Base-by-base conservation (phyloP, 1,140 invertebrate genomes). In the Oscheius sp. region DNA sequence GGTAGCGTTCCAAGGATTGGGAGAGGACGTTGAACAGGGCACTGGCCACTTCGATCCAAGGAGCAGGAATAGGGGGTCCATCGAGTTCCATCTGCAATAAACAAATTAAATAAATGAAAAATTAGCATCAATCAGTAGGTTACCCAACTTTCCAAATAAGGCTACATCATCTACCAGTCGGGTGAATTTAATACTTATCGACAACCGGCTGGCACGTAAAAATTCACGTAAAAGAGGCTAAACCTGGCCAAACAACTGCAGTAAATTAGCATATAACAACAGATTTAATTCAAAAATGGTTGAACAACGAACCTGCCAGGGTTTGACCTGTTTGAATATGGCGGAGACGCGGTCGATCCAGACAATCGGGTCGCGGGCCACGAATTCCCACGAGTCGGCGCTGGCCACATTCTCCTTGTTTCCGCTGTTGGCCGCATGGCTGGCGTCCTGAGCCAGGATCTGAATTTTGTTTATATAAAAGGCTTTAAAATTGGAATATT, bases 301-400 rank as follows among this genome's bases (percentile, higher is more conserved):
- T 67, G 7, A 55, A 58, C 59, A 67, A 62, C 36, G 3, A 20
- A 64, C 23, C 36, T 83, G 81, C 81, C 81, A 83, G 42, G 80
- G 80, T 23, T 64, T 69, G 10, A 80, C 42, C 65, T 77, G 76
- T 79, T 87, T 84, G 85, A 97, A 95, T 74, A 98, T 89, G 49
- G 92, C 91, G 23, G 94, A 90, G 68, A 97, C 87, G 79, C 94
- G 88, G 87, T 97, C 94, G 45, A 99, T 86, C 93, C 93, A 97
- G 70, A 93, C 86, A 26, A 90, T 90, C n/a, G 94, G 94, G 88
- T 97, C 93, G 38, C 85, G 87, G 78, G 89, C 84, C 77, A 85
- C 86, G 65, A 85, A 86, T 76, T 86, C 87, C 73, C 85, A 84
- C 20, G 74, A 29, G 31, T 58, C 70, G 42, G 74, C 59, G 28